Base-by-base conservation (phyloP, 2,797 vertebrate genomes). In the Pyrocephalus nanus region DNA sequence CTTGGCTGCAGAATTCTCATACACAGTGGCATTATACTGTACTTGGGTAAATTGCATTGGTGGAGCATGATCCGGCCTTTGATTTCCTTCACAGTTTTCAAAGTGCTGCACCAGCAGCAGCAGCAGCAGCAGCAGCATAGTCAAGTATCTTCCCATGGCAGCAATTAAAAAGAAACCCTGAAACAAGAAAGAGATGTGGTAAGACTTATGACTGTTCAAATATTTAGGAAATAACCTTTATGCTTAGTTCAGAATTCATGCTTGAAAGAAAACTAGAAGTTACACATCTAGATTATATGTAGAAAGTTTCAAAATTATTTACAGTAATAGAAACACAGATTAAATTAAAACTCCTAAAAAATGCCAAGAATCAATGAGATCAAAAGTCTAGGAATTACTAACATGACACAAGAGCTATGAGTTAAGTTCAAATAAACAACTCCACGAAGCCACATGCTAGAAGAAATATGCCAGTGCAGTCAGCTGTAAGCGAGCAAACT, bases 1-100 rank as follows among this genome's bases (percentile, higher is more conserved):
- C 97, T 99, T 99, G 92, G 99, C 99, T 96, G 99, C 99, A 61
- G 99, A 99, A 98, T 99, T 99, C 97, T 99, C 99, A 11, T 99
- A 99, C 95, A 99, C 99, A 69, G 99, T 99, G 96, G 99, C 98
- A 43, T 99, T 99, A 98, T 99, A 99, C 93, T 98, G 98, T 88
- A 97, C 94, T 91, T 98, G 98, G 14, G 99, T 99, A 97, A 99
- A 99, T 21, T 98, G 99, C 96, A 99, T 96, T 93, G 98, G 82
- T 79, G 97, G 62, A 23, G 91, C 92, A 75, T 97, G 97, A 78
- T 96, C 97, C 89, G 96, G 97, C 96, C 98, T 98, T 88, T 98
- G 98, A 97, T 97, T 98, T 96, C 97, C 98, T 89, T 97, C 93
- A 92, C 98, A 97, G 70, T 96, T 97, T 96, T 98, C 97, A 96